These are phyloP conservation scores for Lysandra coridon DNA, from an alignment of 2,888 invertebrate species.

Conservation along the genomic window DNA sequence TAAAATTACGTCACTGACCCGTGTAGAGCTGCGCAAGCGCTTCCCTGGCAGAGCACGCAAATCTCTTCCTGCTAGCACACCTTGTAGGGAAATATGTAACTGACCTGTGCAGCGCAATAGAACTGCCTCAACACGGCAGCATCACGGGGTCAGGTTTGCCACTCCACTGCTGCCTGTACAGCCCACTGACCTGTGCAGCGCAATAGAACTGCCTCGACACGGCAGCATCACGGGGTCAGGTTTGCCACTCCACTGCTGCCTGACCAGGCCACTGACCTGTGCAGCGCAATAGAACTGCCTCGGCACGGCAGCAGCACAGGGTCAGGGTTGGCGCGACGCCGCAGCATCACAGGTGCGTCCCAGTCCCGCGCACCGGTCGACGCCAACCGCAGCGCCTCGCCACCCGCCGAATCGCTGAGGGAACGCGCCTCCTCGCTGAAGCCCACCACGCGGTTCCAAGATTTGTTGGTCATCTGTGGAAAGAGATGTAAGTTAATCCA, in stretches of 20 bases:
- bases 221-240: too few species aligned
- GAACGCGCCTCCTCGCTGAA: conserved; percentile 70
- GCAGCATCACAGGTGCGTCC: conserved; percentile 88
- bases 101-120: too few species aligned
- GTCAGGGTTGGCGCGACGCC: conserved; percentile 90
- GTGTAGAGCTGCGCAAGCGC: too few species aligned
- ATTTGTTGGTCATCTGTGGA: conserved; percentile 91
- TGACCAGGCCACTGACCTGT: conserved; percentile 50
- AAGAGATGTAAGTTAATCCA: neutral
- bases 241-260: too few species aligned
- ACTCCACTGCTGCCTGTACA: too few species aligned
- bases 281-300: conserved; percentile 66
- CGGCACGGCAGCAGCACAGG: conserved; percentile 73
- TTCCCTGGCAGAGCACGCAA: too few species aligned
- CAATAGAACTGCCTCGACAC: too few species aligned
- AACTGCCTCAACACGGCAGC: too few species aligned
- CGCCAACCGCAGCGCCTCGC: conserved; percentile 76
- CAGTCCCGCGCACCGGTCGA: conserved; percentile 84
- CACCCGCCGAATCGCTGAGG: conserved; percentile 67
- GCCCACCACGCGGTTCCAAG: conserved; percentile 91
- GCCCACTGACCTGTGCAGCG: too few species aligned
- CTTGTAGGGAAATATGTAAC: too few species aligned
- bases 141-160: too few species aligned
- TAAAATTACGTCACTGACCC: conserved; percentile 46
- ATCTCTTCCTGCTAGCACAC: too few species aligned